A percentile compares a stretch with the other conserved stretches of the same genome.
These are phyloP conservation scores for Drosophila cardini DNA, from an alignment of 1,140 invertebrate species.

Conservation along the genomic window DNA sequence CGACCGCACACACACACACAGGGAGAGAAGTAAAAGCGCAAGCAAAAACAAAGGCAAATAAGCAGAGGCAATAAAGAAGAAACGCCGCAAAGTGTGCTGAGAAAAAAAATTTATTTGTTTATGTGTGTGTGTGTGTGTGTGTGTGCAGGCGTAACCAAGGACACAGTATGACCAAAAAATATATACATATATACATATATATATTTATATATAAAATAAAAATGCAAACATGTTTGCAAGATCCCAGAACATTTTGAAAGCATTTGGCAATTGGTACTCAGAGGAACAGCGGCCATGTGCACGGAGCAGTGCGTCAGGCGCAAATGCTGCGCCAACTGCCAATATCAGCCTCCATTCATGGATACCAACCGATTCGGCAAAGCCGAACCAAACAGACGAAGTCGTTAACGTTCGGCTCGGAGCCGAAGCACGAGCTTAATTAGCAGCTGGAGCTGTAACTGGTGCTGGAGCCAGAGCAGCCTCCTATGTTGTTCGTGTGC, in stretches of 20 bases:
- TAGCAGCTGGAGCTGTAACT: constrained; percentile 24
- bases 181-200: too few relatives aligned
- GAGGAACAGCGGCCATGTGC: constrained; percentile 40
- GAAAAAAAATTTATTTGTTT: constrained; percentile 23
- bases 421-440: constrained; percentile 3
- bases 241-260: constrained; percentile 28
- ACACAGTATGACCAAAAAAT: not conserved
- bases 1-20: constrained; percentile 8
- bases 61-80: constrained; percentile 29
- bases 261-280: constrained; percentile 5
- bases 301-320: constrained; percentile 50
- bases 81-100: constrained; percentile 43
- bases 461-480: constrained; percentile 30
- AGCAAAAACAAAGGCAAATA: constrained; percentile 36
- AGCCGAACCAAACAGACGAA: not conserved
- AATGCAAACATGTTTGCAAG: constrained; percentile 61
- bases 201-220: too few relatives aligned
- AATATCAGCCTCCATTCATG: constrained; percentile 71
- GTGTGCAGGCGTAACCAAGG: constrained; percentile 41
- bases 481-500: constrained; percentile 51
- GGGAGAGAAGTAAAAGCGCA: not conserved
- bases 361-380: constrained; percentile 63
- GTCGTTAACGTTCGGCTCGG: not conserved
- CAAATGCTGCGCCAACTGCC: constrained; percentile 60
- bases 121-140: constrained; percentile 13